Evolutionary conservation across 2,797 vertebrate genomes (phyloP).

Genomic region (Loriculus beryllinus): DNA sequence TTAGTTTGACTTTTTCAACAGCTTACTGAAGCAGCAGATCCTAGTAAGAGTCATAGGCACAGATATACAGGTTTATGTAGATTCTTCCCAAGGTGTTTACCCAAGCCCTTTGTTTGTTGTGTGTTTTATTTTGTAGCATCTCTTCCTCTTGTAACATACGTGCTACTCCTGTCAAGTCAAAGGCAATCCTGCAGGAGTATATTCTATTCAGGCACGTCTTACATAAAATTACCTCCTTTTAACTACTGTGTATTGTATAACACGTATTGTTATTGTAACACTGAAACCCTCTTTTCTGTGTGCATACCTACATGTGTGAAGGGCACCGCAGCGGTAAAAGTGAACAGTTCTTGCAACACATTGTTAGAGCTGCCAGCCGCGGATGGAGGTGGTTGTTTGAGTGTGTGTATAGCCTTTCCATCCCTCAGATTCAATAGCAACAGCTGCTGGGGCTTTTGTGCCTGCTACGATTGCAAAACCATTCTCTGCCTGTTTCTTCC

Average conservation of each 20-base stretch:
- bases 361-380: neutral
- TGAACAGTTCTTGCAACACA: neutral
- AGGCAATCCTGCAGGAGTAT: neutral
- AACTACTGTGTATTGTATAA: neutral
- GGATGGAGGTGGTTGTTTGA: neutral
- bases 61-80: neutral
- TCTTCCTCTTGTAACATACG: accelerated
- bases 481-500: neutral
- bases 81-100: neutral
- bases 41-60: neutral
- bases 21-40: neutral
- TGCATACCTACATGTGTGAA: neutral
- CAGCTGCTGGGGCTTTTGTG: constrained; percentile 46
- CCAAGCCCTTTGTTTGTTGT: neutral
- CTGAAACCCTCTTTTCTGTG: neutral
- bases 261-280: neutral
- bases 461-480: neutral
- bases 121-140: neutral
- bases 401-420: neutral
- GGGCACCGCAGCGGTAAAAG: neutral
- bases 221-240: neutral
- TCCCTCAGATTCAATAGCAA: neutral
- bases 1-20: neutral
- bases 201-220: neutral
- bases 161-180: neutral